phyloP scores from a whole-genome alignment of 2,113 vertebrate species.

The Tragelaphus strepsiceros region DNA sequence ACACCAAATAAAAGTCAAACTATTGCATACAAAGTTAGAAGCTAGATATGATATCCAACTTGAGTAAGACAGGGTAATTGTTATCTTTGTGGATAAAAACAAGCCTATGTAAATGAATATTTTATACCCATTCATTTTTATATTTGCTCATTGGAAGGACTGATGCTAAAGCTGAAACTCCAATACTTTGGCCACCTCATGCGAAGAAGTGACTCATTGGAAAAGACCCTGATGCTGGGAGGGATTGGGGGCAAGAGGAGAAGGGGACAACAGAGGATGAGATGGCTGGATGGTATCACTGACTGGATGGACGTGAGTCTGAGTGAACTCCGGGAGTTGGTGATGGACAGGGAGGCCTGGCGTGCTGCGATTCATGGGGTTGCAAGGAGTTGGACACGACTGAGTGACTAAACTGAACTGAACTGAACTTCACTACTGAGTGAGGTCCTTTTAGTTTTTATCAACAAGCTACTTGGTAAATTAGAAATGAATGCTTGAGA shows the following conservation, averaged over 20 bases:
- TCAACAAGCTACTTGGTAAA: neutral
- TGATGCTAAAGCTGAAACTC: too few relatives aligned
- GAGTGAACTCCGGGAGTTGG: too few relatives aligned
- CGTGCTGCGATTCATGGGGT: fast-evolving
- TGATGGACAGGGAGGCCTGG: too few relatives aligned
- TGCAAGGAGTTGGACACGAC: fast-evolving
- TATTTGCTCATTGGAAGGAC: neutral
- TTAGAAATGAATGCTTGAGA: neutral
- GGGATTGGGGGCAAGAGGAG: too few relatives aligned
- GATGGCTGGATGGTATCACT: too few relatives aligned
- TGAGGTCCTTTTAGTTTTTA: neutral
- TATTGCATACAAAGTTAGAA: neutral
- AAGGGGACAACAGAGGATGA: too few relatives aligned
- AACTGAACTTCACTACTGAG: neutral
- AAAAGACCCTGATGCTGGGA: too few relatives aligned
- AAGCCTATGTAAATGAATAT: neutral
- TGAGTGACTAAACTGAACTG: too few relatives aligned
- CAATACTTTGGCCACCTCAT: too few relatives aligned
- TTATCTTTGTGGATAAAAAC: neutral
- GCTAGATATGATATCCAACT: neutral
- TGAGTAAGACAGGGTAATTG: neutral
- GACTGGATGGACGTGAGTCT: fast-evolving
- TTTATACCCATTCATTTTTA: neutral
- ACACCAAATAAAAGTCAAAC: neutral
- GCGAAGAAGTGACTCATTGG: too few relatives aligned